These are phyloP conservation scores for Ptychodera flava DNA, from an alignment of 35 echinoderm and acorn worm genomes.

Conservation along the genomic window DNA sequence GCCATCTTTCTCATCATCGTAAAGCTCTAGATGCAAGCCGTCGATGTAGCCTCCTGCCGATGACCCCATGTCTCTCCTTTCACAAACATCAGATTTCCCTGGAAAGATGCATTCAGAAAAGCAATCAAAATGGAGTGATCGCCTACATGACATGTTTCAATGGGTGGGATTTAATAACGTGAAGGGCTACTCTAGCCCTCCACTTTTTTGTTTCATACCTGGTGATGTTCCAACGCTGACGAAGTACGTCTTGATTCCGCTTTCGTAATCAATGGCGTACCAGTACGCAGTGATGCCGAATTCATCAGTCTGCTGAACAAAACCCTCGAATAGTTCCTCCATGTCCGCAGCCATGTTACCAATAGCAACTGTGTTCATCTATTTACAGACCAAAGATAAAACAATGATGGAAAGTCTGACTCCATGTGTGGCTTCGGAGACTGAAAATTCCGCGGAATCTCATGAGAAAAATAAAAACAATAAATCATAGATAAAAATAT, in stretches of 20 bases:
- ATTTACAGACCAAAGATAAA: background rate
- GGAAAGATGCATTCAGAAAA: no score
- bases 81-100: background rate
- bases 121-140: no score
- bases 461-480: no score
- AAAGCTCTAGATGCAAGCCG: conserved; percentile 10
- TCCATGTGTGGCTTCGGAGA: background rate
- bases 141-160: no score
- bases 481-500: no score
- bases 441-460: no score
- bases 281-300: conserved; percentile 26
- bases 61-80: background rate
- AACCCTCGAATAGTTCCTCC: conserved; percentile 35
- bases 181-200: no score
- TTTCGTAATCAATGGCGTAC: conserved; percentile 29
- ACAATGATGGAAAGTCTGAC: background rate
- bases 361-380: background rate
- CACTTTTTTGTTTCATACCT: conserved; percentile 17
- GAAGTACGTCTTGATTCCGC: conserved; percentile 31
- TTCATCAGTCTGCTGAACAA: conserved; percentile 26
- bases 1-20: background rate
- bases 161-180: no score
- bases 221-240: conserved; percentile 30
- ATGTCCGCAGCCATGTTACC: conserved; percentile 19
- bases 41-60: conserved; percentile 2